Conservation (phyloP, 2,888 invertebrate species). For the Euproctis similis region DNA sequence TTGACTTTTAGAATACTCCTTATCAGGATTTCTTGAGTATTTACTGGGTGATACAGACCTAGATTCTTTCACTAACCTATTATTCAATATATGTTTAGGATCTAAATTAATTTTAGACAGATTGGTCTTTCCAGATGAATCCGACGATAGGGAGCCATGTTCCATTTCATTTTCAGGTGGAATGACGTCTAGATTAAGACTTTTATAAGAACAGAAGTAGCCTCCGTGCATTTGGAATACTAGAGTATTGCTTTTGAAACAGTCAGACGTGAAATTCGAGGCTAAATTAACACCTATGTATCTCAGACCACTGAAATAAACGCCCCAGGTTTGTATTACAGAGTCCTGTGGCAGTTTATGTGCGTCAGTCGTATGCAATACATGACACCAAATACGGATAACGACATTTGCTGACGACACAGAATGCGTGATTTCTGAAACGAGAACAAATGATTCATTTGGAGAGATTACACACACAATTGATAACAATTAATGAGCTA, state of each 20-base stretch:
- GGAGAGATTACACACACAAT: too few species aligned
- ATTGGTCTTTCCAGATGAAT: conserved; percentile 56
- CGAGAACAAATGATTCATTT: background rate
- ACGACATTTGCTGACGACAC: conserved; percentile 68
- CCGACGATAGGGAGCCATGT: conserved; percentile 58
- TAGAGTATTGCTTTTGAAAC: conserved; percentile 83
- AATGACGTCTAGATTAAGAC: conserved; percentile 65
- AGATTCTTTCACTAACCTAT: conserved; percentile 45
- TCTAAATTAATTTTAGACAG: conserved; percentile 54
- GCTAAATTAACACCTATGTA: conserved; percentile 82
- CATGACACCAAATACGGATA: conserved; percentile 67
- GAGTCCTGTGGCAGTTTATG: conserved; percentile 59
- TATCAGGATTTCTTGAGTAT: conserved; percentile 41
- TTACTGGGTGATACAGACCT: conserved; percentile 62
- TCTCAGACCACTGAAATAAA: conserved; percentile 88
- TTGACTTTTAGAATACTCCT: conserved; percentile 67
- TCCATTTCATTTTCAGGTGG: conserved; percentile 62
- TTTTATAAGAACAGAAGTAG: conserved; percentile 82
- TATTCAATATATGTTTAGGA: conserved; percentile 40
- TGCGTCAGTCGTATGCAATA: conserved; percentile 31
- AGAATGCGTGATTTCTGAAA: conserved; percentile 62
- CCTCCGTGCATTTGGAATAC: conserved; percentile 93
- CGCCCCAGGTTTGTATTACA: conserved; percentile 86
- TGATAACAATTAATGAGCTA: too few species aligned
- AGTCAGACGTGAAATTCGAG: conserved; percentile 79